Evolutionary conservation across 2,888 invertebrate genomes (phyloP), one percentile per base, ranked within the genome.

Genomic region (Eurytoma californica): DNA sequence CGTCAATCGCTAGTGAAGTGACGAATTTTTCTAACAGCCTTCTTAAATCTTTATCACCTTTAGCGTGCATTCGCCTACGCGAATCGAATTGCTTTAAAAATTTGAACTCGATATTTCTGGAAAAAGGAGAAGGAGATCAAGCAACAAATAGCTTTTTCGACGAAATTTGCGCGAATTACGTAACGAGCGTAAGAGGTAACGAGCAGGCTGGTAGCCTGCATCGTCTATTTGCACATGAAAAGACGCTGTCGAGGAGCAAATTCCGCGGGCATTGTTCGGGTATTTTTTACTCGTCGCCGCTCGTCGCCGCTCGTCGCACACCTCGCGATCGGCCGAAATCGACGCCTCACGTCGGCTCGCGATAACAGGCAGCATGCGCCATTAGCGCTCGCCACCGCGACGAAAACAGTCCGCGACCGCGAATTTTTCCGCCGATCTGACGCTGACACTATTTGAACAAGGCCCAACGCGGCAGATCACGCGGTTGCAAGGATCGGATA

Each of bases 171-270:
- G 53, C 47, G 47, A 24, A 28, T 72, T 77, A 68, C 72, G 72
- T 72, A 77, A 77, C 16, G 30, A 14, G 3, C 1, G n/a, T n/a
- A n/a, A n/a, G n/a, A n/a, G n/a, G 39, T 18, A 0, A 58, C 7
- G 13, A 39, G 49, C 28, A 60, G 24, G 63, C 16, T 53, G 63
- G 30, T 53, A 47, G 60, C 60, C n/a, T 53, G n/a, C 53, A 49
- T 61, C 24, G 57, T 18, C 47, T 67, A 86, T 86, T 86, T 85
- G 76, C 85, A 86, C 83, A 84, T 85, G 85, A 86, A 86, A 84
- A 81, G 82, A 72, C 53, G 60, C 39, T 53, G 4, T n/a, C 53
- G 53, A 53, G 20, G 53, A 47, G 18, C n/a, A 67, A 72, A 72
- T 67, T 77, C 60, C 39, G 18, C 61, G 53, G 30, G 65, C 63